phyloP scores from a whole-genome alignment of 2,888 invertebrate genomes.

The Yponomeuta cagnagella region DNA sequence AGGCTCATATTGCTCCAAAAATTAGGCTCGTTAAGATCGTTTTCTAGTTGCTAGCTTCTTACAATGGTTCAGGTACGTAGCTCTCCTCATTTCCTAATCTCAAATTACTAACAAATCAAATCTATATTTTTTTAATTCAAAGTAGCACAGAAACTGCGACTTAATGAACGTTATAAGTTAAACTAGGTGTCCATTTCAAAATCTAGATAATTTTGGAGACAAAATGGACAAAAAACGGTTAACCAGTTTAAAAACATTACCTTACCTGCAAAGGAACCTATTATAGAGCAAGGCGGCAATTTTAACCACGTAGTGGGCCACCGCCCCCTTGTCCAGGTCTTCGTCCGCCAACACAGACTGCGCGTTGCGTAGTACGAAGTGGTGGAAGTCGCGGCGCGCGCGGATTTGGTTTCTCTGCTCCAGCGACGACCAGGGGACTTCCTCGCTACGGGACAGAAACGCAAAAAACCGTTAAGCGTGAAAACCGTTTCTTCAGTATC shows the following conservation, averaged over 20 bases:
- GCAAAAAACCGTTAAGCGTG: background rate
- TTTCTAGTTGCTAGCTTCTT: too few species aligned
- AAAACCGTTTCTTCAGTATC: too few species aligned
- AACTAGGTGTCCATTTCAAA: too few species aligned
- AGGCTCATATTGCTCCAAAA: background rate
- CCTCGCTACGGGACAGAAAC: conserved; percentile 45
- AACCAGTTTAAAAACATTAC: background rate
- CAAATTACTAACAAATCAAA: too few species aligned
- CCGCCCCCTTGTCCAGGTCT: conserved; percentile 28
- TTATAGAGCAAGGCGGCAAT: conserved; percentile 44
- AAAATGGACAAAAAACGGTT: too few species aligned
- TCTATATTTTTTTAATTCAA: too few species aligned
- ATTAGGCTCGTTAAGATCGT: too few species aligned
- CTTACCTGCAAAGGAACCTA: conserved; percentile 24
- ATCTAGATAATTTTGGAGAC: too few species aligned
- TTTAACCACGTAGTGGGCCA: conserved; percentile 31
- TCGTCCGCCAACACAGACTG: conserved; percentile 45
- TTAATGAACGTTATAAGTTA: too few species aligned
- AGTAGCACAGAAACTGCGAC: too few species aligned
- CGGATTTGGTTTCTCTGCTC: conserved; percentile 70
- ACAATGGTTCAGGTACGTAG: too few species aligned
- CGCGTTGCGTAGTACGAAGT: conserved; percentile 65
- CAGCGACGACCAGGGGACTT: conserved; percentile 69
- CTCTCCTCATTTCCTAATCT: too few species aligned
- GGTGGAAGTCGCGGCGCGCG: conserved; percentile 72